Conservation (phyloP, 2,797 vertebrate genomes). For the Notamacropus eugenii region DNA sequence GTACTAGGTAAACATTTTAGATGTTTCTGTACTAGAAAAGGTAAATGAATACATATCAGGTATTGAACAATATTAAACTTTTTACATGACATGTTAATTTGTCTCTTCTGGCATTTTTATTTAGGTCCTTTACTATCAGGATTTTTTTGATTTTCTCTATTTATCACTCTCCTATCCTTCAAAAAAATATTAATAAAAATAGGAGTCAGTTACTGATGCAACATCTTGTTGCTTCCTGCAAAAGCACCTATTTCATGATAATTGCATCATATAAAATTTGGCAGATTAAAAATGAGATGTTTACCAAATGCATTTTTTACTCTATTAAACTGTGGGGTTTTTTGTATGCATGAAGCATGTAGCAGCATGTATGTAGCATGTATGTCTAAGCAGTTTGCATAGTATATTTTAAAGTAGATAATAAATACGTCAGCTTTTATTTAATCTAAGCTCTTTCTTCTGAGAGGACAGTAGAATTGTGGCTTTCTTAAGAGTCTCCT, state of each 20-base stretch:
- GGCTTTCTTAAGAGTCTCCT: neutral
- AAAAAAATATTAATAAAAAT: slow-evolving; percentile 7
- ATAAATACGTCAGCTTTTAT: slow-evolving; percentile 26
- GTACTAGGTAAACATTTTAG: neutral
- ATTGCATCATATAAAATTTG: neutral
- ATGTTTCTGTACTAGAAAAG: neutral
- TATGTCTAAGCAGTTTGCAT: slow-evolving; percentile 54
- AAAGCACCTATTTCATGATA: neutral
- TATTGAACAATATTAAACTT: neutral
- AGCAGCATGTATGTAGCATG: slow-evolving; percentile 57
- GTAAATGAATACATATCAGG: neutral
- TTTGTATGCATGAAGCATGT: slow-evolving; percentile 45
- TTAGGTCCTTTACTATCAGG: neutral
- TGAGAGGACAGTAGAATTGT: neutral
- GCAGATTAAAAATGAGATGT: neutral
- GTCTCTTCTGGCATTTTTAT: neutral
- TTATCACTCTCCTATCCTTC: neutral
- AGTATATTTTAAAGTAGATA: slow-evolving; percentile 54
- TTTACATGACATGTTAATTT: neutral
- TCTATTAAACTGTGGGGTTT: neutral
- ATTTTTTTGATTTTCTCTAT: neutral
- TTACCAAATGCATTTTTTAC: slow-evolving; percentile 27
- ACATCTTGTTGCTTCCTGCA: neutral
- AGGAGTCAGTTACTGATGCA: neutral
- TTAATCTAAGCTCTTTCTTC: slow-evolving; percentile 27